These are phyloP conservation scores for Gopherus flavomarginatus DNA, from an alignment of 2,113 vertebrate genomes.

Conservation along the genomic window DNA sequence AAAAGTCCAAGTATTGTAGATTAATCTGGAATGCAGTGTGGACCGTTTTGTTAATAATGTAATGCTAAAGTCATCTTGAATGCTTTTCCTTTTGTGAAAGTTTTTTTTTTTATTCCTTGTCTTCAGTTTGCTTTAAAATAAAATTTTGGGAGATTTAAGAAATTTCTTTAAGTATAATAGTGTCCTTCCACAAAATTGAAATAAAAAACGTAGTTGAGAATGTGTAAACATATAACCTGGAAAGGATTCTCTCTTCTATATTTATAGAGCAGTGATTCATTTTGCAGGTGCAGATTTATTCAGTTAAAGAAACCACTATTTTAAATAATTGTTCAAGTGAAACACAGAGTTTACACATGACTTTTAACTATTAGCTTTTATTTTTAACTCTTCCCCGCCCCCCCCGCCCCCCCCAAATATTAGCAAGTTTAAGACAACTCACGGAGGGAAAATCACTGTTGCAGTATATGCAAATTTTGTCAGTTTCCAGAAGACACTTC, in stretches of 20 bases:
- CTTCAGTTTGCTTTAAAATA: not conserved
- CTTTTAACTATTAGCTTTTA: conserved; percentile 70
- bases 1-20: not conserved
- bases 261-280: conserved; percentile 47
- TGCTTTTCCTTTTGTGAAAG: not conserved
- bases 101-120: accelerated
- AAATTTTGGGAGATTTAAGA: not conserved
- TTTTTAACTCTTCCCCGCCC: conserved; percentile 46
- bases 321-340: conserved; percentile 53
- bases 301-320: conserved; percentile 63
- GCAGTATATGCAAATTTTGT: not conserved
- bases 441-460: not conserved
- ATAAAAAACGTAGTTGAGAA: not conserved
- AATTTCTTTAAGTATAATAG: accelerated
- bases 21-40: not conserved
- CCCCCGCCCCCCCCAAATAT: accelerated
- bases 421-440: not conserved
- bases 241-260: not conserved
- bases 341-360: conserved; percentile 73
- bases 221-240: accelerated
- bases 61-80: not conserved
- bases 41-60: not conserved
- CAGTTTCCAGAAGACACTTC: conserved; percentile 15
- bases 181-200: accelerated
- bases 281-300: conserved; percentile 75